Evolutionary conservation across 2,888 invertebrate species (phyloP).

Genomic region (Leptarthrus brevirostris): DNA sequence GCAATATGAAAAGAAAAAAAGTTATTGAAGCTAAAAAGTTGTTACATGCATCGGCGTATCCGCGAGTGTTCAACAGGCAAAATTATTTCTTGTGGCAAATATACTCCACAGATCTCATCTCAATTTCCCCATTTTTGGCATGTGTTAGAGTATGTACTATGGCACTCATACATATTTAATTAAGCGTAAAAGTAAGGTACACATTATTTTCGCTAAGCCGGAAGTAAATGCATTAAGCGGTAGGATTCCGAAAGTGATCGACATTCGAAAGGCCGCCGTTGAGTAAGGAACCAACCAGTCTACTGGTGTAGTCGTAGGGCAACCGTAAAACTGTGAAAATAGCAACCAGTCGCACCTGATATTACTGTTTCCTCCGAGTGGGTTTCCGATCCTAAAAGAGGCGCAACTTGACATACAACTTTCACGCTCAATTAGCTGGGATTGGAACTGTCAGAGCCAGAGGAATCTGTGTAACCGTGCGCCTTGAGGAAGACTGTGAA

Average conservation of each 20-base stretch:
- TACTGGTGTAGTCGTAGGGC: not conserved
- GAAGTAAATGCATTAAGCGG: conserved; percentile 16
- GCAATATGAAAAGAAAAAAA: not conserved
- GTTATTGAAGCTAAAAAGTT: not conserved
- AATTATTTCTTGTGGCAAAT: conserved; percentile 9
- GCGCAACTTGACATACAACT: conserved; percentile 37
- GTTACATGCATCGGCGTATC: conserved; percentile 20
- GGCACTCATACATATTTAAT: conserved; percentile 17
- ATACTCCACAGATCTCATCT: too few species aligned
- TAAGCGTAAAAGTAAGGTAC: conserved; percentile 16
- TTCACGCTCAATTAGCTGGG: conserved; percentile 30
- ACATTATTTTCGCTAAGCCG: conserved; percentile 25
- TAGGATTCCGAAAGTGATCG: not conserved
- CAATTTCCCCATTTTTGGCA: not conserved
- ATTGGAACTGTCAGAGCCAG: not conserved
- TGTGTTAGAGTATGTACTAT: not conserved
- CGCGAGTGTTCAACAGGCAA: not conserved
- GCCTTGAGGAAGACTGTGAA: not conserved
- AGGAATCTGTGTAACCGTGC: not conserved
- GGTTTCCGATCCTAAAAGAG: conserved; percentile 14
- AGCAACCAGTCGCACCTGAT: not conserved
- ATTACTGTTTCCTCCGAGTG: conserved; percentile 6
- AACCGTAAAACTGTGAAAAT: not conserved
- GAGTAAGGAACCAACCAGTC: not conserved
- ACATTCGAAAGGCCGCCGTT: conserved; percentile 40